Evolutionary conservation across 37 sponge, comb jelly and placozoan genomes (phyloP), one percentile per base, ranked within the genome.

Genomic region (Trichoplax adhaerens): DNA sequence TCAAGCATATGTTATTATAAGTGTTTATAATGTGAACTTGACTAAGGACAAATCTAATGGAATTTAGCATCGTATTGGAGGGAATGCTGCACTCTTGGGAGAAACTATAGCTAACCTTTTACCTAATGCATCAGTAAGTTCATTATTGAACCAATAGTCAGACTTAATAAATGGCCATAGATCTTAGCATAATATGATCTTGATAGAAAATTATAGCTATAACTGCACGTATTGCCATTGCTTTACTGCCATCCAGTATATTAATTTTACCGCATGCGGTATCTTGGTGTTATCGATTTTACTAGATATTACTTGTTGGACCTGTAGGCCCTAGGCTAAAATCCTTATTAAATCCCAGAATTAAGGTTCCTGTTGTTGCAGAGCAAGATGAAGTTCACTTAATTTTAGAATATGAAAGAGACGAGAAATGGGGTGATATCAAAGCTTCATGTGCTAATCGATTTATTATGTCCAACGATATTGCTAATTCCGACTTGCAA

Each of bases 31-130:
- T 29, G 0, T 29, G 29, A 29, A 29, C 29, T 29, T 29, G 29
- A 29, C 29, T 29, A 29, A 29, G n/a, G 56, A 10, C 3, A 46
- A 1, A 54, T 76, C 2, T 54, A 59, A 52, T 52, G 48, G 50
- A 46, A 54, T 57, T 5, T 73, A 91, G 92, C 69, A 80, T 56
- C 81, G 75, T 62, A 78, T 94, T 66, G 94, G 94, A 59, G 94
- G 94, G 1, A 94, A 94, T 83, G 94, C 87, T 58, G 94, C 87
- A 49, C 68, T 94, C 53, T 85, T 94, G 76, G 91, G 86, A 46
- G 64, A 78, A 62, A 86, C 81, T 53, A 72, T 94, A 58, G 56
- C 68, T 69, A 48, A 69, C 50, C 54, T 10, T 12, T 60, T 12
- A 12, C 10, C 10, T 10, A 60, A 12, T 10, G 10, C 12, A 60